Percentiles rank a stretch among this genome's conserved stretches.
Evolutionary conservation across 2,888 invertebrate genomes (phyloP).

Genomic region (Hyppa rectilinea): DNA sequence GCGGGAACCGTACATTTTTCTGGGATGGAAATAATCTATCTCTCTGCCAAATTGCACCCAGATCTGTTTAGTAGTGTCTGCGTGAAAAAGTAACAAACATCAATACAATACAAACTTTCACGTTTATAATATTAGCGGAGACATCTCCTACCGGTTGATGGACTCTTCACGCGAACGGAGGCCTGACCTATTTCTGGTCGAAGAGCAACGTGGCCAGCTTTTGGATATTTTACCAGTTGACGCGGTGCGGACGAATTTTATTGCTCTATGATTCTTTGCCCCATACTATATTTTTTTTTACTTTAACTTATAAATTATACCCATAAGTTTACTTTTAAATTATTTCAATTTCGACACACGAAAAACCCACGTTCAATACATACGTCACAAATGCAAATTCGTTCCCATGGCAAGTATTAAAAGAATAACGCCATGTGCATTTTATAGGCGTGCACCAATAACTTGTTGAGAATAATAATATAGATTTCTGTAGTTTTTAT

Average conservation of each 20-base stretch:
- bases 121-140: no score
- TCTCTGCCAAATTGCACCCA: no score
- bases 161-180: background rate
- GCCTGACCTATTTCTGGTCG: background rate
- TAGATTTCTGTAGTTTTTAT: slow-evolving; percentile 35
- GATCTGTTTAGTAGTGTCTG: no score
- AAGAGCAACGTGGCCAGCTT: background rate
- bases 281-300: background rate
- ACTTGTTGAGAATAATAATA: slow-evolving; percentile 15
- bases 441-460: slow-evolving; percentile 49
- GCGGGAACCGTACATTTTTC: no score
- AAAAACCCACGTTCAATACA: slow-evolving; percentile 7
- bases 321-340: background rate
- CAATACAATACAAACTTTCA: no score
- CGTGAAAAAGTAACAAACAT: no score
- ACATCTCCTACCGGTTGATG: background rate
- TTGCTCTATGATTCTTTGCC: background rate
- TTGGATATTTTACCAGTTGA: background rate
- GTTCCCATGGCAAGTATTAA: slow-evolving; percentile 25
- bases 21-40: no score
- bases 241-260: background rate
- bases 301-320: background rate
- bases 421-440: slow-evolving; percentile 53
- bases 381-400: slow-evolving; percentile 41
- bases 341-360: background rate